phyloP scores from a whole-genome alignment of 2,113 vertebrate species.

The Pelodiscus sinensis region DNA sequence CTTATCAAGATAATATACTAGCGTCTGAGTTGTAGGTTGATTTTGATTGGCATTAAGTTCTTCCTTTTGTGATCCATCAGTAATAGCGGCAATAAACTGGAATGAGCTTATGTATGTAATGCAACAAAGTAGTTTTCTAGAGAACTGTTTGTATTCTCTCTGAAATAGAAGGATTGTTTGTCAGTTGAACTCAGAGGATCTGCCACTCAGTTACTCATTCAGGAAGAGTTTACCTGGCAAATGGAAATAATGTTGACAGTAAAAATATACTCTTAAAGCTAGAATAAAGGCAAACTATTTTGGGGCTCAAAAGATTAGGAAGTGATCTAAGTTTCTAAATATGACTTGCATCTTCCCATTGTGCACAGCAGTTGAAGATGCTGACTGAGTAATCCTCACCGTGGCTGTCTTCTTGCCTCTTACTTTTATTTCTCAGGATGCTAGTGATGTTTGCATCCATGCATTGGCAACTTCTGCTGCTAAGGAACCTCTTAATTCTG shows the following conservation, averaged over 20 bases:
- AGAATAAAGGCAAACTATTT: neutral
- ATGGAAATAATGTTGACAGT: neutral
- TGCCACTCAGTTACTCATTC: neutral
- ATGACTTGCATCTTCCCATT: neutral
- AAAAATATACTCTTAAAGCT: neutral
- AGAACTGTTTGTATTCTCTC: neutral
- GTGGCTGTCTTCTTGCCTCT: neutral
- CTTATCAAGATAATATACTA: neutral
- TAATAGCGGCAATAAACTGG: conserved; percentile 25
- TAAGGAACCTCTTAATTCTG: neutral
- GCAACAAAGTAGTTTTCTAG: neutral
- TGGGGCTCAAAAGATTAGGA: neutral
- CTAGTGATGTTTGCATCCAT: neutral
- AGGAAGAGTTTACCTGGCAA: neutral
- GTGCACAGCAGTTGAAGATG: neutral
- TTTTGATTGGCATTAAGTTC: neutral
- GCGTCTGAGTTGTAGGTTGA: neutral
- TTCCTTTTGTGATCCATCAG: neutral
- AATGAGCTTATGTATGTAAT: neutral
- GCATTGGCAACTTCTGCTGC: conserved; percentile 43
- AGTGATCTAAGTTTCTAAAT: neutral
- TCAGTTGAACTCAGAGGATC: neutral
- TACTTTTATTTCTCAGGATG: neutral
- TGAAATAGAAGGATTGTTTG: neutral
- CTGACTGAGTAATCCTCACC: neutral